phyloP scores from a whole-genome alignment of 2,113 vertebrate species.

The Xiphophorus couchianus region DNA sequence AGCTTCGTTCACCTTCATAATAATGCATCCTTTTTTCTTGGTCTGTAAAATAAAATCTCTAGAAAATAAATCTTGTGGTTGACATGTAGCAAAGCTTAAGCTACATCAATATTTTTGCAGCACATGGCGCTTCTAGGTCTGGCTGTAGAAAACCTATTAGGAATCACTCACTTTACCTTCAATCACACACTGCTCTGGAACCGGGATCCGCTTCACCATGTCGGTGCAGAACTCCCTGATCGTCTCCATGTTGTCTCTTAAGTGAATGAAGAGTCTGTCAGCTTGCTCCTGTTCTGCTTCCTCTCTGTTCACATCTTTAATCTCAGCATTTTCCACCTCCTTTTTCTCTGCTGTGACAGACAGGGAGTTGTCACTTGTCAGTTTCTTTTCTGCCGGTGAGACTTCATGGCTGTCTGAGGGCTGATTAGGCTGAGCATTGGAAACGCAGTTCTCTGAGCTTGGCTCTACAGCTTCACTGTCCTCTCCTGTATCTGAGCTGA shows the following conservation, averaged over 20 bases:
- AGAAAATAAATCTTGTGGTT: too few species aligned
- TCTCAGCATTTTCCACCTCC: constrained; percentile 48
- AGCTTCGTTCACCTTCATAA: too few species aligned
- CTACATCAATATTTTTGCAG: neutral
- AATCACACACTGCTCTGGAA: constrained; percentile 89
- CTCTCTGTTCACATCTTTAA: constrained; percentile 42
- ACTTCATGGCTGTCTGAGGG: constrained; percentile 48
- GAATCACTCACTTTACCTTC: constrained; percentile 84
- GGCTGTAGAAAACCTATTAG: neutral
- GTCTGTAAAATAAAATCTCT: too few species aligned
- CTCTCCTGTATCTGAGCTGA: constrained; percentile 77
- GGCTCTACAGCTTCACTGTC: constrained; percentile 70
- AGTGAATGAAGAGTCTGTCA: constrained; percentile 87
- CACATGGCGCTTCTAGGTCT: neutral
- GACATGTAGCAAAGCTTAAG: too few species aligned
- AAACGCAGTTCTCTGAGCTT: constrained; percentile 71
- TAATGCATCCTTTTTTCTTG: too few species aligned
- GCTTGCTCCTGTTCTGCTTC: constrained; percentile 59
- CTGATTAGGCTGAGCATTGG: constrained; percentile 70
- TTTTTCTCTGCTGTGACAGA: constrained; percentile 1
- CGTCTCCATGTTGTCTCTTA: constrained; percentile 86
- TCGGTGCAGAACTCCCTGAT: constrained; percentile 86
- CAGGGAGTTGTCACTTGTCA: constrained; percentile 21
- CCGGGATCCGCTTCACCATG: constrained; percentile 85
- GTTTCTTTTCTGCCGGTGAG: constrained; percentile 28